Evolutionary conservation across 2,888 invertebrate genomes (phyloP), one percentile per base, ranked within the genome.

Genomic region (Drosophila algonquin): DNA sequence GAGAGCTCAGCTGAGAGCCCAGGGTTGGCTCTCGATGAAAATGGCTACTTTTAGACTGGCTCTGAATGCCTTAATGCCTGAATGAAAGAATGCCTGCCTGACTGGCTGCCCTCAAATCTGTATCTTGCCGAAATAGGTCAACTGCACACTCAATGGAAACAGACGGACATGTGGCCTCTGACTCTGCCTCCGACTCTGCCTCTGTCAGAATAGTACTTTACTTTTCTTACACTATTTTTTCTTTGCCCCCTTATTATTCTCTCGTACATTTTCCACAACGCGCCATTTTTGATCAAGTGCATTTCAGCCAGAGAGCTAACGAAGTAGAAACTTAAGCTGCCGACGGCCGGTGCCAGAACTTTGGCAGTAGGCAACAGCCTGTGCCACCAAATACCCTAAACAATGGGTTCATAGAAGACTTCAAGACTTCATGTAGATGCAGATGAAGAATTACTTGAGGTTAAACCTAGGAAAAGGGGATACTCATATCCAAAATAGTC

Each of bases 241-340:
- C 46, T 32, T 18, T 1, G 35, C 58, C 47, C 16, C 18, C 9
- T 16, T 44, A 55, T 47, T 58, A 58, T 59, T 55, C 64, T 30
- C 50, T 51, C 40, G 35, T 59, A 21, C 52, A 72, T 75, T 76
- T 79, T 79, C 18, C 67, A 52, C 67, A 68, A 61, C 62, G 76
- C 76, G 73, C 86, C 83, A 78, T 73, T 81, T 85, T 86, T 80
- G 88, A 86, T 81, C 83, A 79, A 83, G 83, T 81, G 83, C 86
- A 87, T 79, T 87, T 80, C 72, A 69, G 68, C 73, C 73, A 51
- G 58, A 70, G 69, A 82, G 54, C 76, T 81, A 86, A 81, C 83
- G 75, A 87, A 82, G 88, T 67, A 86, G 88, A 85, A 85, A 87
- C 76, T 75, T 63, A 73, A 79, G 76, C 75, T 72, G 80, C 65